Base-by-base conservation (phyloP, 2,113 vertebrate genomes). In the Prunella fulvescens region DNA sequence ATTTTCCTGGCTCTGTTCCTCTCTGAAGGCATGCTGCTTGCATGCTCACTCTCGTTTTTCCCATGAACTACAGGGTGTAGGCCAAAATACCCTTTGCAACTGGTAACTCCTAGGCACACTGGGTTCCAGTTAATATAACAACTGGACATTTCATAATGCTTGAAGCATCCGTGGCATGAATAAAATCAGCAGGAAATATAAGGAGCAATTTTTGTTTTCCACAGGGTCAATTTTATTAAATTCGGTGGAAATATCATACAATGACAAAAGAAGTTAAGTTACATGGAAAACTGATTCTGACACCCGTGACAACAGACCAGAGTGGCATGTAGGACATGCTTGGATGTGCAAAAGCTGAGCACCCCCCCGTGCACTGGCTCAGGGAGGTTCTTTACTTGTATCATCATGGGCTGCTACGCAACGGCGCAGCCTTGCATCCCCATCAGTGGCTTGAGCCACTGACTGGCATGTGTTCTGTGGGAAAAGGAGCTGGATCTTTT, bases 1-100 rank as follows among this genome's bases (percentile, higher is more conserved):
- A 40, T 93, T 95, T 92, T 96, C 81, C 92, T 94, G 96, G 94
- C 92, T 90, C 87, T 29, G 81, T 88, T 97, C 93, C 96, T 77
- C 70, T 54, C 72, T 14, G 51, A 80, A 94, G 86, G 64, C 81
- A 91, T 0, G 19, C 77, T 1, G 17, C 67, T 60, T 92, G 66
- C 61, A 81, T 56, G 88, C 81, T 87, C 56, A 11, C 78, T 88
- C 73, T 69, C 16, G 2, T 60, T 92, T 96, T 94, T 92, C 90
- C 88, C 93, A 96, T 90, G 93, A 95, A 95, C 83, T 92, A 47
- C 88, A 88, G 88, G 53, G 89, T 79, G 86, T 62, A 94, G 88
- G 80, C 88, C 90, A 92, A 96, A 91, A 95, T 92, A 73, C 76
- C 71, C 94, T 95, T 86, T 94, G 74, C 61, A 90, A 88, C 66